Conservation (phyloP, 2,797 vertebrate genomes). For the Phalloptychus januarius region DNA sequence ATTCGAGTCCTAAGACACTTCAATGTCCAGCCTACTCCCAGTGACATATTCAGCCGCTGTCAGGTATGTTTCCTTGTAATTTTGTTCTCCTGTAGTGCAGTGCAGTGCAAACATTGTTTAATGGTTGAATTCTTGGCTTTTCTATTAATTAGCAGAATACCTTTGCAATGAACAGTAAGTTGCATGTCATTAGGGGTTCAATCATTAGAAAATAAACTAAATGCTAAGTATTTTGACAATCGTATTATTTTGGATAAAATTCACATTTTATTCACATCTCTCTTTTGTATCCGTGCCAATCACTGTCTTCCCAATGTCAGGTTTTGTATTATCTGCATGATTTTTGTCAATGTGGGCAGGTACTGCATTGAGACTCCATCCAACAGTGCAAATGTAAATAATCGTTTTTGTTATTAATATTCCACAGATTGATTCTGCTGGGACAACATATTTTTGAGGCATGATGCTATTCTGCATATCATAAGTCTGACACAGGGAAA, state of each 20-base stretch:
- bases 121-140: background rate
- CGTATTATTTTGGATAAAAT: background rate
- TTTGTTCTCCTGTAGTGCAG: background rate
- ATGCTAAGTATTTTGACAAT: background rate
- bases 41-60: conserved; percentile 90
- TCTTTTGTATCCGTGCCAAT: background rate
- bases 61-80: conserved; percentile 77
- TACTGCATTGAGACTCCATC: background rate
- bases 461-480: background rate
- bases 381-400: background rate
- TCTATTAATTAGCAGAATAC: background rate
- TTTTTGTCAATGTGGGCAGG: background rate
- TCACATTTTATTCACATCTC: background rate
- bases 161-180: background rate
- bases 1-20: conserved; percentile 85
- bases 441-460: background rate
- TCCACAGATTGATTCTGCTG: background rate
- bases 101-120: background rate
- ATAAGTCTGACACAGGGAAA: background rate
- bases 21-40: conserved; percentile 77
- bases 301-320: background rate
- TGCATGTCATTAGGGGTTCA: background rate
- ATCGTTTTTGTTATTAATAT: background rate
- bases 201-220: background rate
- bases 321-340: background rate